phyloP scores from a whole-genome alignment of 2,797 vertebrate genomes.

The Miichthys miiuy region DNA sequence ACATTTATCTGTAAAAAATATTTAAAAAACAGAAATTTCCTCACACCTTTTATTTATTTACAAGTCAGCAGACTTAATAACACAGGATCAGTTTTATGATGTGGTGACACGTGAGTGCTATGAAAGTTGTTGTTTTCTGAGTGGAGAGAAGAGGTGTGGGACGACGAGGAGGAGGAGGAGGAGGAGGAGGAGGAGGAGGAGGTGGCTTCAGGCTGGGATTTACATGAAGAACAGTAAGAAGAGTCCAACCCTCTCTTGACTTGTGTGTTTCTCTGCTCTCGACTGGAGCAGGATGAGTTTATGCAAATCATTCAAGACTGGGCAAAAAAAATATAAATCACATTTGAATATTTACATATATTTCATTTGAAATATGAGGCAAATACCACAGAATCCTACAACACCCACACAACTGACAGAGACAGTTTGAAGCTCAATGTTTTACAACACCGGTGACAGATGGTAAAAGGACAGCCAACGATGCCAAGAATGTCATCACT shows the following conservation, averaged over 20 bases:
- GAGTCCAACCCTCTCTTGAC: conserved; percentile 41
- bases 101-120: too few relatives aligned
- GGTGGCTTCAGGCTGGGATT: conserved; percentile 47
- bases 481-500: too few relatives aligned
- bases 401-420: conserved; percentile 55
- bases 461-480: too few relatives aligned
- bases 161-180: conserved; percentile 22
- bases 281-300: conserved; percentile 23
- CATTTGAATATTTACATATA: conserved; percentile 57
- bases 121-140: neutral
- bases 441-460: too few relatives aligned
- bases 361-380: conserved; percentile 44
- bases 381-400: conserved; percentile 22
- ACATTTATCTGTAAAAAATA: too few relatives aligned
- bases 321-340: conserved; percentile 23
- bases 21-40: too few relatives aligned
- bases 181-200: conserved; percentile 45
- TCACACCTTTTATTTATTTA: too few relatives aligned
- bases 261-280: conserved; percentile 28
- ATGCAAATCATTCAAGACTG: conserved; percentile 31
- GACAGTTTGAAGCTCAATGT: conserved; percentile 1
- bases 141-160: conserved; percentile 43
- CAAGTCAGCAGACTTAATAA: too few relatives aligned
- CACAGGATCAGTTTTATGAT: too few relatives aligned
- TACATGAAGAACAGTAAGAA: conserved; percentile 32